phyloP scores from a whole-genome alignment of 2,797 vertebrate genomes.

The Cynopterus sphinx region DNA sequence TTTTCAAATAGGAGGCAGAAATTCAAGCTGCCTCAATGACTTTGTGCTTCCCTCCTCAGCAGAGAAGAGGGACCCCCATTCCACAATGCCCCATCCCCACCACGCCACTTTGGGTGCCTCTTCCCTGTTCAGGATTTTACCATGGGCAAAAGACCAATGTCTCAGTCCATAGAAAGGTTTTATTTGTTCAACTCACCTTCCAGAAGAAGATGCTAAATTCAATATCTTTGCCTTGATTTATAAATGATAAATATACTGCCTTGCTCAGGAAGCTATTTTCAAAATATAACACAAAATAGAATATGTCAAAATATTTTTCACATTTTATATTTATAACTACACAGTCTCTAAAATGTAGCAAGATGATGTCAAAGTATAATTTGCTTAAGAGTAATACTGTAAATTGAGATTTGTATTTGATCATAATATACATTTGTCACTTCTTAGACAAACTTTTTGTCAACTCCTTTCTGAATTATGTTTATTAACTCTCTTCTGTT shows the following conservation, averaged over 20 bases:
- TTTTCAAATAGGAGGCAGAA: neutral
- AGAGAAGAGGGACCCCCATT: neutral
- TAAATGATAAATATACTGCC: neutral
- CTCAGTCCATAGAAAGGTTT: neutral
- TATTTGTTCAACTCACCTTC: neutral
- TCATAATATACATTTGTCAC: neutral
- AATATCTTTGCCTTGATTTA: slow-evolving; percentile 23
- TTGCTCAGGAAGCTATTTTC: neutral
- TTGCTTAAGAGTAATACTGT: slow-evolving; percentile 12
- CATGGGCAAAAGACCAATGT: neutral
- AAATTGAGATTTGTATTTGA: neutral
- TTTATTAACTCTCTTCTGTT: neutral
- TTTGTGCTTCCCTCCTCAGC: neutral
- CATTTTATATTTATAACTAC: neutral
- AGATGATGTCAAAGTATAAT: slow-evolving; percentile 42
- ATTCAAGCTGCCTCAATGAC: neutral
- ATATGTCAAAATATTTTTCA: slow-evolving; percentile 49
- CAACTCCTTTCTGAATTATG: neutral
- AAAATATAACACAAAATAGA: slow-evolving; percentile 21
- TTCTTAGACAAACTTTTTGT: neutral
- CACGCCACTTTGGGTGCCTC: neutral
- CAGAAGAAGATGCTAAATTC: slow-evolving; percentile 4
- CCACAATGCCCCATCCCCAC: neutral
- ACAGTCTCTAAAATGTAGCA: slow-evolving; percentile 33
- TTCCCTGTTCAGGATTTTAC: neutral